Evolutionary conservation across 1,140 invertebrate genomes (phyloP).

Genomic region (Pomacea maculata): DNA sequence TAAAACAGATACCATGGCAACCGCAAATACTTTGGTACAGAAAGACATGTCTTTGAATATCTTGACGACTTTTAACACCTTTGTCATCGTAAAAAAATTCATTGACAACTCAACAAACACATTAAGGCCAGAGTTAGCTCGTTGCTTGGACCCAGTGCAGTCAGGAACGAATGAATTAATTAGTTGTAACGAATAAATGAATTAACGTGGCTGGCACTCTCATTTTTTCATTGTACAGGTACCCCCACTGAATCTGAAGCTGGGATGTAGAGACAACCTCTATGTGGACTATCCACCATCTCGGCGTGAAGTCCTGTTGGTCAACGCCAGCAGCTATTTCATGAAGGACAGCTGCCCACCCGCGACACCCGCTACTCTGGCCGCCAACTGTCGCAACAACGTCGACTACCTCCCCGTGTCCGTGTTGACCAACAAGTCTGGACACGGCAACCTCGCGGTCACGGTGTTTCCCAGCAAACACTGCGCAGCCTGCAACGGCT

Average conservation of each 20-base stretch:
- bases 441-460: not conserved
- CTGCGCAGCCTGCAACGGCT: conserved; percentile 23
- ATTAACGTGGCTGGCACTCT: not conserved
- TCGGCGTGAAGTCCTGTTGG: not conserved
- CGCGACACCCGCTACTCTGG: not conserved
- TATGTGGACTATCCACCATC: conserved; percentile 4
- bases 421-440: not conserved
- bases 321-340: conserved; percentile 11
- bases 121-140: not conserved
- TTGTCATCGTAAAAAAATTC: too few species aligned
- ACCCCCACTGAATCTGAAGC: not conserved
- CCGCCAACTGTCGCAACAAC: not conserved
- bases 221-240: not conserved
- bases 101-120: too few species aligned
- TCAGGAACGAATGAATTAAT: too few species aligned
- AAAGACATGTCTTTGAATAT: too few species aligned
- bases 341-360: conserved; percentile 12
- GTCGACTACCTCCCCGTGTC: conserved; percentile 11
- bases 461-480: conserved; percentile 21
- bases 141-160: too few species aligned
- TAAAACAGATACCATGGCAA: too few species aligned
- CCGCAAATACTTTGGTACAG: too few species aligned
- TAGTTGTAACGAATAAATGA: too few species aligned
- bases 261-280: conserved; percentile 11
- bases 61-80: too few species aligned